Percentiles rank a stretch among this genome's conserved stretches.
Conservation (phyloP, 2,113 vertebrate genomes). For the Crotalus viridis region DNA sequence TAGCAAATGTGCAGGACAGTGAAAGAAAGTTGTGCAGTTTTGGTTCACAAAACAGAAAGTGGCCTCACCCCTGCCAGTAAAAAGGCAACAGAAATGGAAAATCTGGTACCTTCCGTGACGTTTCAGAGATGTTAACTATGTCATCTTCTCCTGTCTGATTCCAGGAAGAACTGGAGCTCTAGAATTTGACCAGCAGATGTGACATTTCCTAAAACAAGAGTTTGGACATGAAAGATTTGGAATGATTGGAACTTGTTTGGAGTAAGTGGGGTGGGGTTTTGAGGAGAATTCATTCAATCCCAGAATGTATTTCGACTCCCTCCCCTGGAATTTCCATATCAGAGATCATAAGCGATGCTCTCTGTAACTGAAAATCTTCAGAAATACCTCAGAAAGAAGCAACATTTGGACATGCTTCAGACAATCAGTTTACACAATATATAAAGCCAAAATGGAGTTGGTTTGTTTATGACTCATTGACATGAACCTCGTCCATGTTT, state of each 20-base stretch:
- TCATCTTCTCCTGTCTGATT: too few species aligned
- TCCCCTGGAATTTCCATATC: neutral
- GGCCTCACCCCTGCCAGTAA: too few species aligned
- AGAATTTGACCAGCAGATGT: neutral
- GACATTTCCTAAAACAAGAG: neutral
- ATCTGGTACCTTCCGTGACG: too few species aligned
- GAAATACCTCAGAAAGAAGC: neutral
- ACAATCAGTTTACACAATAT: neutral
- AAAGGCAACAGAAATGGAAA: too few species aligned
- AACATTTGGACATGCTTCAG: accelerated
- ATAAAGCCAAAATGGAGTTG: neutral
- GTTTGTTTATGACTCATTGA: neutral
- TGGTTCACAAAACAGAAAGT: too few species aligned
- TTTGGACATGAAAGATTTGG: neutral
- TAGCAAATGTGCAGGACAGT: too few species aligned
- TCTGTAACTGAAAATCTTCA: too few species aligned
- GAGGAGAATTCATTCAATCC: neutral
- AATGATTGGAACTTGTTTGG: neutral
- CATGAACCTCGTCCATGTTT: neutral
- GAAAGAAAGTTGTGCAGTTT: too few species aligned
- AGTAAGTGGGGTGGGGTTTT: neutral
- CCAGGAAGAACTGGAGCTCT: neutral
- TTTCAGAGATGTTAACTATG: too few species aligned
- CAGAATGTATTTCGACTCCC: neutral
- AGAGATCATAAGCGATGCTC: neutral